Evolutionary conservation across 1,140 invertebrate species (phyloP), one percentile per base, ranked within the genome.

Genomic region (Anastrepha ludens): DNA sequence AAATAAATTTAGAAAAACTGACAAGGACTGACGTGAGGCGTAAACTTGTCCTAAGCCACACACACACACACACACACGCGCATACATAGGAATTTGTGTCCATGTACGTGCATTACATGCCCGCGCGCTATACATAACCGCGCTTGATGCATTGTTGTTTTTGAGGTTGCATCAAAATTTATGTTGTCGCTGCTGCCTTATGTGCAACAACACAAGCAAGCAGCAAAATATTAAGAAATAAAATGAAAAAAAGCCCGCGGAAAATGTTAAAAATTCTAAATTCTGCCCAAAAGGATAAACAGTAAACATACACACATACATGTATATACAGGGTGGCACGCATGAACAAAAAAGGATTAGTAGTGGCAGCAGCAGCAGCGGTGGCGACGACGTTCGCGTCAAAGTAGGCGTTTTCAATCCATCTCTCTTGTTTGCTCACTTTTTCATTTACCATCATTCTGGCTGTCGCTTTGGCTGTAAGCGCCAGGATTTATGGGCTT

Each of bases 81-180:
- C 6, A 13, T 81, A 67, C 29, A 39, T 39, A 55, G 15, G 20
- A 8, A 70, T 70, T 0, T 60, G 60, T 47, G 41, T 87, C 15
- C 17, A 47, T 58, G 74, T 58, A 29, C 29, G 86, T 87, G 47
- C 15, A 9, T 50, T 29, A 81, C 39, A 87, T 67, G 86, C 29
- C 29, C 17, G 20, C 60, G 47, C 60, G 44, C 50, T 55, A 55
- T 55, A 87, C 86, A 55, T 67, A 87, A 67, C 65, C 85, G 9
- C 17, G 64, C 20, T 85, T 88, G 62, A 85, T 88, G 87, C 47
- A 81, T 58, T 88, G 81, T 87, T 88, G 70, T 88, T 90, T 88
- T 90, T 58, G 88, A 90, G 90, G 90, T 90, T 91, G 90, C 91
- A 91, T 91, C 90, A 90, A 92, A 92, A 92, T 92, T 91, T 91